phyloP scores from a whole-genome alignment of 2,888 invertebrate species.

The Cinara cedri region DNA sequence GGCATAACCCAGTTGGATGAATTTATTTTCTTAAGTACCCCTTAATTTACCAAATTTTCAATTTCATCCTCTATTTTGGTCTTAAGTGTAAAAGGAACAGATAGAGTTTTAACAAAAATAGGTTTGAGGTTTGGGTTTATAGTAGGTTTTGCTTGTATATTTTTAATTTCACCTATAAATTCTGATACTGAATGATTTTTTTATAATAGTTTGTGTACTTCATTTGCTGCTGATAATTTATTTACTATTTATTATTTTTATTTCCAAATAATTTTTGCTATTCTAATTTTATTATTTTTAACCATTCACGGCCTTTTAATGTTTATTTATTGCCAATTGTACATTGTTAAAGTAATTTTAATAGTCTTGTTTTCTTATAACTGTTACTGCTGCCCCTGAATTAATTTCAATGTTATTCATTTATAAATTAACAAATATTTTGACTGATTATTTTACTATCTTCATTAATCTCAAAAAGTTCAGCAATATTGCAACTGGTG shows the following conservation, averaged over 20 bases:
- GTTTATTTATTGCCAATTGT: background rate
- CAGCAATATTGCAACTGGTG: background rate
- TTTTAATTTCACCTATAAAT: background rate
- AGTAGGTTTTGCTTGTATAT: background rate
- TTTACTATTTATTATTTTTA: background rate
- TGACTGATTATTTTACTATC: background rate
- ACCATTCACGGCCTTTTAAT: background rate
- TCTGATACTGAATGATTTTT: background rate
- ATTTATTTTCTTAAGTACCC: background rate
- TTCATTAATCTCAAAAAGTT: slow-evolving; percentile 1
- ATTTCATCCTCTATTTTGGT: background rate
- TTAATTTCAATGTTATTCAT: background rate
- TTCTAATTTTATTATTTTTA: slow-evolving; percentile 1
- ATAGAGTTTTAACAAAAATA: background rate
- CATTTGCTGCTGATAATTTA: slow-evolving; percentile 1
- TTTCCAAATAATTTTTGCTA: background rate
- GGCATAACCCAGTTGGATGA: background rate
- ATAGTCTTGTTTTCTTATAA: background rate
- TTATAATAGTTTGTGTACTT: background rate
- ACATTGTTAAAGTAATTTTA: background rate
- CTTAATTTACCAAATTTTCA: background rate
- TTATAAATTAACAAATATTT: background rate
- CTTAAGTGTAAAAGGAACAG: slow-evolving; percentile 9
- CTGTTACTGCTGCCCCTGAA: slow-evolving; percentile 1
- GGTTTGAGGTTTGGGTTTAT: background rate